Conservation (phyloP, 2,888 invertebrate genomes). For the Drosophila gaucha region DNA sequence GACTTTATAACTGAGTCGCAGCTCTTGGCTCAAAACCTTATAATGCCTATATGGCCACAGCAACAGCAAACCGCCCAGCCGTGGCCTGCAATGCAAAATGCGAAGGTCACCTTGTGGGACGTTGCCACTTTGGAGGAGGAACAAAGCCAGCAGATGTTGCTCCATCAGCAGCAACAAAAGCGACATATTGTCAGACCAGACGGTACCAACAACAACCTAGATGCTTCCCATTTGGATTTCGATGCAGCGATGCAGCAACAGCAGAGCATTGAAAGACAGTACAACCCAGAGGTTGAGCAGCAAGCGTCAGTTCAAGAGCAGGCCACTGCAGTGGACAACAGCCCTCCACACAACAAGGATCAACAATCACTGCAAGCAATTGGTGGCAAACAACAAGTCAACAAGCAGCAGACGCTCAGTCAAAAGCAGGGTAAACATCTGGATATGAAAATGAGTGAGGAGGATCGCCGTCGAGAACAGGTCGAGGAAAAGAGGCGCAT, state of each 20-base stretch:
- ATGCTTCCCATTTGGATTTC: conserved; percentile 15
- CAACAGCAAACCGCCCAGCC: conserved; percentile 40
- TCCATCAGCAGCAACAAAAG: conserved; percentile 48
- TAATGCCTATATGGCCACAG: conserved; percentile 75
- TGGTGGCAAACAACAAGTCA: conserved; percentile 7
- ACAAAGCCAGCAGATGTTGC: conserved; percentile 53
- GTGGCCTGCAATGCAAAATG: conserved; percentile 47
- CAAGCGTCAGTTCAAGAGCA: not conserved
- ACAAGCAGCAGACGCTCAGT: conserved; percentile 1
- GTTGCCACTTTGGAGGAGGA: conserved; percentile 65
- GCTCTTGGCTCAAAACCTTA: conserved; percentile 63
- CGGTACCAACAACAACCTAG: conserved; percentile 9
- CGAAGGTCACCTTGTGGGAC: conserved; percentile 72
- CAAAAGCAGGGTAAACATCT: conserved; percentile 34
- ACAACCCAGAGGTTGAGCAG: conserved; percentile 4
- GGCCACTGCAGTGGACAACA: conserved; percentile 1
- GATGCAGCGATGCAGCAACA: conserved; percentile 5
- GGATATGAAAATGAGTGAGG: conserved; percentile 56
- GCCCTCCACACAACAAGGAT: conserved; percentile 12
- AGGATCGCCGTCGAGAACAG: conserved; percentile 78
- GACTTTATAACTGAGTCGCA: conserved; percentile 74
- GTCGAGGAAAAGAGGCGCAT: conserved; percentile 80
- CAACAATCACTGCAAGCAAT: conserved; percentile 10
- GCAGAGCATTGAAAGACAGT: conserved; percentile 12
- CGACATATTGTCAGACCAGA: not conserved